Evolutionary conservation across 2,797 vertebrate genomes (phyloP), one percentile per base, ranked within the genome.

Genomic region (Molossus molossus): DNA sequence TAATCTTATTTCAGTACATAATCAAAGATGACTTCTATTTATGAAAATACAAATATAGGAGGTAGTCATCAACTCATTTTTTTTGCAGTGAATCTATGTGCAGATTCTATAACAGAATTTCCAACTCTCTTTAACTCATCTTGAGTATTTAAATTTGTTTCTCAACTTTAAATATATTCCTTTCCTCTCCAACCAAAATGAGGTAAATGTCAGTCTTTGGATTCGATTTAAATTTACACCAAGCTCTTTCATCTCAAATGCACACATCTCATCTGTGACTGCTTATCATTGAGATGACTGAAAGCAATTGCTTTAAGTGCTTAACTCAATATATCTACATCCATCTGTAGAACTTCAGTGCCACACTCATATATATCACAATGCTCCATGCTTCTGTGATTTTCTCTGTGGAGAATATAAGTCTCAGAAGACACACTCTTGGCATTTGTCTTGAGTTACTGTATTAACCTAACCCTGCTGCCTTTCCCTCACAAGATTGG

Each of bases 291-390:
- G 60, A 89, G 48, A 73, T 79, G 94, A 95, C 94, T 93, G 67
- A 92, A 95, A 87, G 93, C 86, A 97, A 96, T 96, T 91, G 67
- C 86, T 91, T 70, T 96, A 94, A 96, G 94, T 96, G 80, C 86
- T 23, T 87, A 21, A 64, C 53, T 91, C 83, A 89, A 90, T 96
- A 90, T 85, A 93, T 95, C 76, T 95, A 69, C 62, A 87, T 92
- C 72, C 55, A 9, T 93, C 55, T 91, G 69, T 48, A 87, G 92
- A 93, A 89, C 64, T 60, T 94, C 0, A 0, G 75, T 88, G 53
- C 60, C 86, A 81, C 33, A 33, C 11, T 86, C 72, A 17, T 50
- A 67, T 94, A 95, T 91, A 80, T 97, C 79, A 92, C 75, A 50
- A 64, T 53, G 11, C 13, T 69, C 60, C 5, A 18, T 55, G 79